These are phyloP conservation scores for Erithacus rubecula DNA, from an alignment of 2,797 vertebrate species.

Conservation along the genomic window DNA sequence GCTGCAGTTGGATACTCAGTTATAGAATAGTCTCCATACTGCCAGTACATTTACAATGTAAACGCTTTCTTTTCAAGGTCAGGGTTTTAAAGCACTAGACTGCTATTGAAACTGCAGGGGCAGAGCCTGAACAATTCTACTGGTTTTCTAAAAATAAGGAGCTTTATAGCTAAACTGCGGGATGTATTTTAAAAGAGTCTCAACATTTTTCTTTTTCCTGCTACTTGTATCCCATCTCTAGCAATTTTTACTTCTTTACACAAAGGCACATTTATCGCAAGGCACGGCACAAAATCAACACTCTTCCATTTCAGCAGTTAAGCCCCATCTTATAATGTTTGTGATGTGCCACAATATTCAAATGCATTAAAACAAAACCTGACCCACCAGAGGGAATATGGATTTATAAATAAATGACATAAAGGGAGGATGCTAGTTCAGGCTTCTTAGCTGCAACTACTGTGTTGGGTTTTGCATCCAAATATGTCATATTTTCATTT, in stretches of 20 bases:
- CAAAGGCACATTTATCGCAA: not conserved
- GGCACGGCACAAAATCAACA: conserved; percentile 34
- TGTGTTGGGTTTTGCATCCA: not conserved
- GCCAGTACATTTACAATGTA: conserved; percentile 63
- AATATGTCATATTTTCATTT: not conserved
- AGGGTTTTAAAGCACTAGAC: conserved; percentile 67
- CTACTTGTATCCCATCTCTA: conserved; percentile 54
- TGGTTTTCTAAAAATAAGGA: conserved; percentile 68
- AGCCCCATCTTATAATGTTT: not conserved
- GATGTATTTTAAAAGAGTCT: conserved; percentile 63
- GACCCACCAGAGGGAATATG: not conserved
- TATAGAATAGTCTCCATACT: conserved; percentile 49
- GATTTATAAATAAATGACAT: conserved; percentile 5
- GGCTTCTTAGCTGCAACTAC: not conserved
- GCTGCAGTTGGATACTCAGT: conserved; percentile 36
- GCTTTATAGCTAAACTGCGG: conserved; percentile 69
- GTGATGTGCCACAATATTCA: not conserved
- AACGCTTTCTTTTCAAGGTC: conserved; percentile 71
- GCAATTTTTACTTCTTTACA: conserved; percentile 30
- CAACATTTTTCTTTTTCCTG: conserved; percentile 54
- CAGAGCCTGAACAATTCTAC: conserved; percentile 62
- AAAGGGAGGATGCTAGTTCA: not conserved
- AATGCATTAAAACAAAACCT: not conserved
- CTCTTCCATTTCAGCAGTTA: not conserved
- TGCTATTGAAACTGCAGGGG: conserved; percentile 68